Evolutionary conservation across 2,888 invertebrate species (phyloP).

Genomic region (Parasteatoda lunata): DNA sequence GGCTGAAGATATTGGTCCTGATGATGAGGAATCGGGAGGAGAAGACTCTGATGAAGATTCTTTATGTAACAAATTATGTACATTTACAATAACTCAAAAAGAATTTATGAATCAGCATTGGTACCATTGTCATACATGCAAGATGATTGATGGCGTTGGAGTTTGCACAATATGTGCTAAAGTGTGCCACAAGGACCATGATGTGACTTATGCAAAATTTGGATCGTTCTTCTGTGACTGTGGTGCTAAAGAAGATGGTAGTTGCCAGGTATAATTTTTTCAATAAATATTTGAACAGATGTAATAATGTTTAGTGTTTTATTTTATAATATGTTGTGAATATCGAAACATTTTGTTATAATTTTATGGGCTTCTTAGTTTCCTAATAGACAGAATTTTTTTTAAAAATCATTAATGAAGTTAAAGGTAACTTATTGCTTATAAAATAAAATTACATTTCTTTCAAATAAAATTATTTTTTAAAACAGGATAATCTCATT

Average conservation of each 20-base stretch:
- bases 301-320: no score
- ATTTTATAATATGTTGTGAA: no score
- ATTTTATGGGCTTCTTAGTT: no score
- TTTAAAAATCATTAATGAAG: no score
- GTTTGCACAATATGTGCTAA: constrained; percentile 98
- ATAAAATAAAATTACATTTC: background rate
- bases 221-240: constrained; percentile 99
- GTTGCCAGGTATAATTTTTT: constrained; percentile 78
- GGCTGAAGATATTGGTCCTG: constrained; percentile 87
- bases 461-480: background rate
- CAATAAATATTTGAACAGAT: no score
- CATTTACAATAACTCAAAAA: constrained; percentile 96
- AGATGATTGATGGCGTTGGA: constrained; percentile 98
- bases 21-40: constrained; percentile 93
- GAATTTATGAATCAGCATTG: constrained; percentile 94
- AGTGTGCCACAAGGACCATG: constrained; percentile 97
- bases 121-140: constrained; percentile 99
- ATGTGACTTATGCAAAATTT: constrained; percentile 96
- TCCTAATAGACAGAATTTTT: no score
- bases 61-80: constrained; percentile 92
- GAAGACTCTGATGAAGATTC: constrained; percentile 94
- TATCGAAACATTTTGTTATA: no score
- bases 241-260: constrained; percentile 93
- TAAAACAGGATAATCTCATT: background rate
- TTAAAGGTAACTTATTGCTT: no score